Conservation (phyloP, 2,797 vertebrate genomes). For the Smutsia gigantea region DNA sequence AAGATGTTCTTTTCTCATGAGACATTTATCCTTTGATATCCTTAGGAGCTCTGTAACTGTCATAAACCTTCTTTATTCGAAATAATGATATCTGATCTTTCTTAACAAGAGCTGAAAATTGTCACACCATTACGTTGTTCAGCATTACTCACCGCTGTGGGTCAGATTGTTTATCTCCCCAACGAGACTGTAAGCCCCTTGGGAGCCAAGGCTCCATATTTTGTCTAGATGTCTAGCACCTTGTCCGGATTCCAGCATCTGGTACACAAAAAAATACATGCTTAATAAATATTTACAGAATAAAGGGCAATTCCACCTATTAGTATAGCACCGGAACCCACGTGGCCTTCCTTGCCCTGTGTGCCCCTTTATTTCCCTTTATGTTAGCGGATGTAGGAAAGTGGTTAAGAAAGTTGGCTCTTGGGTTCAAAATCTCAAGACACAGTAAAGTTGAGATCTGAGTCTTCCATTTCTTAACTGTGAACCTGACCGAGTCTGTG, state of each 20-base stretch:
- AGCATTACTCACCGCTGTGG: not conserved
- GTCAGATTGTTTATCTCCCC: not conserved
- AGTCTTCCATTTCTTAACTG: not conserved
- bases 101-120: not conserved
- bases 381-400: not conserved
- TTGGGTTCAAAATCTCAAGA: not conserved
- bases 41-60: not conserved
- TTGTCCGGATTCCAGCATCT: not conserved
- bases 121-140: not conserved
- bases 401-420: not conserved
- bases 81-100: slow-evolving; percentile 37
- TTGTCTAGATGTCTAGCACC: not conserved
- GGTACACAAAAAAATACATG: not conserved
- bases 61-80: not conserved
- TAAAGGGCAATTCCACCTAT: not conserved
- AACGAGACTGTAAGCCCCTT: not conserved
- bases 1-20: not conserved
- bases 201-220: not conserved
- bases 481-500: not conserved
- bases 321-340: not conserved
- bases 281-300: not conserved
- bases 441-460: not conserved
- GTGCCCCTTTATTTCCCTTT: not conserved
- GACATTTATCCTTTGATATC: not conserved
- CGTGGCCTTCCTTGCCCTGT: not conserved